These are phyloP conservation scores for Uromys caudimaculatus DNA, from an alignment of 2,797 vertebrate genomes.

Conservation along the genomic window DNA sequence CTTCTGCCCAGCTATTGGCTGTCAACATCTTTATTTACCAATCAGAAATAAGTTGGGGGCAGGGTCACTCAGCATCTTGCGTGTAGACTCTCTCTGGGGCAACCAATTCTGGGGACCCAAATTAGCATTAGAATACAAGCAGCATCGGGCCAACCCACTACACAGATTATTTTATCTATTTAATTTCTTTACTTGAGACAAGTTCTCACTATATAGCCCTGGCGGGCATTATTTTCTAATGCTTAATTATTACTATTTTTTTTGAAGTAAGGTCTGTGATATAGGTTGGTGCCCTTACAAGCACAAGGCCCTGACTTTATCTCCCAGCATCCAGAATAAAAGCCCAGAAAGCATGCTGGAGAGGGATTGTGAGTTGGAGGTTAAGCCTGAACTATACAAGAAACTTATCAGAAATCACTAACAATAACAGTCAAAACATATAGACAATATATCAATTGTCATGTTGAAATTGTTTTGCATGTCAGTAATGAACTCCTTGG, in stretches of 20 bases:
- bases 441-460: neutral
- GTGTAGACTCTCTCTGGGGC: too few relatives aligned
- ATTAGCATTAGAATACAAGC: too few relatives aligned
- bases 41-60: too few relatives aligned
- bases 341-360: neutral
- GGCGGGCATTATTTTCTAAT: slow-evolving; percentile 11
- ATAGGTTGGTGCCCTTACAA: neutral
- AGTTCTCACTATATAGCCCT: too few relatives aligned
- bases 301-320: neutral
- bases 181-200: too few relatives aligned
- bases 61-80: too few relatives aligned
- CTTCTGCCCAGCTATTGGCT: too few relatives aligned
- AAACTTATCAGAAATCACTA: neutral
- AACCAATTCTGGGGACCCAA: too few relatives aligned
- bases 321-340: neutral
- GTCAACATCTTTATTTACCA: too few relatives aligned
- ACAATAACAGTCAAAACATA: neutral
- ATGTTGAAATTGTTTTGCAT: neutral
- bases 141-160: too few relatives aligned
- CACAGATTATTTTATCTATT: too few relatives aligned
- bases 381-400: neutral
- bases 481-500: neutral
- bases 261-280: neutral
- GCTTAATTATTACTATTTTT: neutral
- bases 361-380: neutral